A percentile compares a stretch with the other conserved stretches of the same genome.
phyloP scores from a whole-genome alignment of 2,113 vertebrate species.

The Bostrychus sinensis region DNA sequence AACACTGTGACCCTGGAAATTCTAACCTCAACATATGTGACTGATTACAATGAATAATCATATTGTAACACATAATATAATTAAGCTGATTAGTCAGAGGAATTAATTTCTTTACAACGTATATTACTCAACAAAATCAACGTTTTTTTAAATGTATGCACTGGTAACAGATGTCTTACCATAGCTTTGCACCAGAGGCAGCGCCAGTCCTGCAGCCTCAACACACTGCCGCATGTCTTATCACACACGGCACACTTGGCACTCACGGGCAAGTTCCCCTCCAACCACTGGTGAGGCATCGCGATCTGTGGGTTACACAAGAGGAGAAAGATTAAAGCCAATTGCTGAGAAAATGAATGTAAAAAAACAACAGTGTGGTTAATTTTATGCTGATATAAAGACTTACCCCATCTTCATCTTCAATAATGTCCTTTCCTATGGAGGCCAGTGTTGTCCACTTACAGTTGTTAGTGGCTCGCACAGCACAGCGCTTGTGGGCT shows the following conservation, averaged over 20 bases:
- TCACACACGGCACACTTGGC: constrained; percentile 97
- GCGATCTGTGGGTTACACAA: constrained; percentile 82
- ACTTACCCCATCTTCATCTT: constrained; percentile 95
- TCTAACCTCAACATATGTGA: not conserved
- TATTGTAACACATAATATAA: not conserved
- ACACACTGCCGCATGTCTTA: constrained; percentile 96
- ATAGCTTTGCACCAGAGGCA: constrained; percentile 99
- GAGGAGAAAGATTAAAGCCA: not conserved
- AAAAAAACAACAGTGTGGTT: not conserved
- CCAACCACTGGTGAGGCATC: constrained; percentile 99
- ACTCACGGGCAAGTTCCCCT: constrained; percentile 96
- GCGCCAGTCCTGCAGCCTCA: constrained; percentile 96
- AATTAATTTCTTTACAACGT: not conserved
- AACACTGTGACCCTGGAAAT: too few species aligned
- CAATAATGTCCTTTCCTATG: constrained; percentile 95
- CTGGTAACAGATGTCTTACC: constrained; percentile 77
- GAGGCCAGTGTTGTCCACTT: constrained; percentile 98
- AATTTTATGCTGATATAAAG: not conserved
- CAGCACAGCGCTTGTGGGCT: constrained; percentile 97
- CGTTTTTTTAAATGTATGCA: not conserved
- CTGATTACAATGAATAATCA: not conserved
- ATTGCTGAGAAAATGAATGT: not conserved
- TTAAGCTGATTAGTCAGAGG: not conserved
- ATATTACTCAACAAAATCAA: not conserved
- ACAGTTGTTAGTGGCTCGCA: constrained; percentile 96